Evolutionary conservation across 2,113 vertebrate genomes (phyloP).

Genomic region (Myrmecobius fasciatus): DNA sequence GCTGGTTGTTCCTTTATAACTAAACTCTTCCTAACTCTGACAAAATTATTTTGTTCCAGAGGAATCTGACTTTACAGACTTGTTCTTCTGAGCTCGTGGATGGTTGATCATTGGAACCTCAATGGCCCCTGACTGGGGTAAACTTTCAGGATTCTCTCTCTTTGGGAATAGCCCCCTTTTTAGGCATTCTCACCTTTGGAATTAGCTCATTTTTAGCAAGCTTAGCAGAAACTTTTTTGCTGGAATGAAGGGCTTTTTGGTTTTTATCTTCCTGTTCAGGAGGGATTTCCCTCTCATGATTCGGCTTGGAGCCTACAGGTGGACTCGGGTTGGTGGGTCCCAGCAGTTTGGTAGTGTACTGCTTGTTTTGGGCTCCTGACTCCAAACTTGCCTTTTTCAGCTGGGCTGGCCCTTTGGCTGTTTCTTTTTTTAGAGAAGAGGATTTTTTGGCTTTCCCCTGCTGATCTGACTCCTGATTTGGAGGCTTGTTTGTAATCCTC

Average conservation of each 20-base stretch:
- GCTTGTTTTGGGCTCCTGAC: neutral
- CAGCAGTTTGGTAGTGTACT: rapidly evolving
- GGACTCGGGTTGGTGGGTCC: neutral
- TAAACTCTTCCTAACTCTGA: rapidly evolving
- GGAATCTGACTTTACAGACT: rapidly evolving
- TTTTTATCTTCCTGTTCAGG: neutral
- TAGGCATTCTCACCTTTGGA: neutral
- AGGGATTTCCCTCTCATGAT: neutral
- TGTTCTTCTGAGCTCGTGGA: neutral
- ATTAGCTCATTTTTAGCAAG: neutral
- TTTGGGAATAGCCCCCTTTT: neutral
- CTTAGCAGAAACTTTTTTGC: neutral
- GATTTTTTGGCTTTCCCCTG: constrained; percentile 47
- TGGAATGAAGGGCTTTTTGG: neutral
- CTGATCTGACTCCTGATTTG: neutral
- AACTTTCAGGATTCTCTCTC: neutral
- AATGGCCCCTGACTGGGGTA: neutral
- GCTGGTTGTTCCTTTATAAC: neutral
- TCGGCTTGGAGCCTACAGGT: neutral
- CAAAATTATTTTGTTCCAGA: neutral
- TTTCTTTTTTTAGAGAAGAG: constrained; percentile 29
- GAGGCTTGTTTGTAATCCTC: constrained; percentile 6
- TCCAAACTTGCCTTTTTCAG: neutral
- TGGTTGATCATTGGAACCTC: neutral
- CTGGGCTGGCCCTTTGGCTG: neutral